Evolutionary conservation across 2,888 invertebrate species (phyloP).

Genomic region (Dicranocentrus wangi): DNA sequence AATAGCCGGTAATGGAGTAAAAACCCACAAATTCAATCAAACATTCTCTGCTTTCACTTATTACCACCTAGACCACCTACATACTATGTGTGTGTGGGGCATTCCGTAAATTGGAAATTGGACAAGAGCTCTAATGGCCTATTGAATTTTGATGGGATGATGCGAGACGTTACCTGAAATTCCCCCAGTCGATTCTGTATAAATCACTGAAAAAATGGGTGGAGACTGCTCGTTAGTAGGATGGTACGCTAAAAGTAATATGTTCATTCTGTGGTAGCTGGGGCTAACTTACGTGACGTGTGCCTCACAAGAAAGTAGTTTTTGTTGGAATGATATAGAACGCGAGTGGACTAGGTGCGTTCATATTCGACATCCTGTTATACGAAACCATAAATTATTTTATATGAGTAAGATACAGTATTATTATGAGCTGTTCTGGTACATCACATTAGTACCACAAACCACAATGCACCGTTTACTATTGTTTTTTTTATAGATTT

Average conservation of each 20-base stretch:
- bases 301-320: no score
- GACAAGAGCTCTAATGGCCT: conserved; percentile 57
- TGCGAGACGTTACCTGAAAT: conserved; percentile 42
- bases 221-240: conserved; percentile 53
- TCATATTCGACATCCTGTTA: no score
- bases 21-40: conserved; percentile 42
- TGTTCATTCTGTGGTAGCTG: not conserved
- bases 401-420: no score
- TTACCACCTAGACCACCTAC: not conserved
- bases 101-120: conserved; percentile 56
- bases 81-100: not conserved
- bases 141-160: conserved; percentile 65
- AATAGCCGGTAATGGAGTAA: conserved; percentile 18
- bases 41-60: not conserved
- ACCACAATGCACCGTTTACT: no score
- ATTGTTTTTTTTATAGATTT: no score
- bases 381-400: no score
- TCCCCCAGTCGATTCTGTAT: conserved; percentile 33
- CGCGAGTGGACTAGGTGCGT: no score
- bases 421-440: no score
- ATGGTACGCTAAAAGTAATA: conserved; percentile 24
- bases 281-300: no score
- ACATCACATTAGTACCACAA: no score
- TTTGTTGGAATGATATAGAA: no score
- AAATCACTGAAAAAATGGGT: conserved; percentile 60